Evolutionary conservation across 2,797 vertebrate genomes (phyloP).

Genomic region (Poecilia velifera): DNA sequence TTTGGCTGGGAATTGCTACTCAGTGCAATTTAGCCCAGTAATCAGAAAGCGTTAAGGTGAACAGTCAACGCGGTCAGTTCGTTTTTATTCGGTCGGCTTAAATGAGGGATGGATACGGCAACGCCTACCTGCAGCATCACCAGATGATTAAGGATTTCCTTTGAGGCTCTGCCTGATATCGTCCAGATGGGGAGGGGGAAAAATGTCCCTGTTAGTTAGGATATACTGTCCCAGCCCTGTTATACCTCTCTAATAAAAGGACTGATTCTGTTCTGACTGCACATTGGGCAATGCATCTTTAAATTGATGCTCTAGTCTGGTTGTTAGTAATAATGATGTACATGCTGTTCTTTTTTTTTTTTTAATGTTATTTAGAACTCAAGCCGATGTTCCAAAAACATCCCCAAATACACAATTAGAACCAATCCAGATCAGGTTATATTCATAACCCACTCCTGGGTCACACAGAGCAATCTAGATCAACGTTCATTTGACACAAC

Average conservation of each 20-base stretch:
- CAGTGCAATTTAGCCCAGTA: conserved; percentile 60
- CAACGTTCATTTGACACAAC: not conserved
- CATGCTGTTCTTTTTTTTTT: too few relatives aligned
- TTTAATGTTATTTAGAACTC: not conserved
- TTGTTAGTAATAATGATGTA: conserved; percentile 1
- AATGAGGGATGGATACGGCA: conserved; percentile 56
- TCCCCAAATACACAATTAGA: not conserved
- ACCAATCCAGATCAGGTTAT: not conserved
- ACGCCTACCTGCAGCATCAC: conserved; percentile 19
- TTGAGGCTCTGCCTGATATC: not conserved
- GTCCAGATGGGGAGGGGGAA: not conserved
- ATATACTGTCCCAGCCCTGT: not conserved
- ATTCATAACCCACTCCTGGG: not conserved
- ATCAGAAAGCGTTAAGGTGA: conserved; percentile 60
- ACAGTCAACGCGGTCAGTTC: conserved; percentile 50
- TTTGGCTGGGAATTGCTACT: conserved; percentile 65
- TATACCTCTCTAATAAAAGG: not conserved
- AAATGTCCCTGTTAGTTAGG: not conserved
- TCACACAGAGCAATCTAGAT: not conserved
- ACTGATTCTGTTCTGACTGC: not conserved
- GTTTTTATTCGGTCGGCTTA: conserved; percentile 37
- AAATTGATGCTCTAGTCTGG: not conserved
- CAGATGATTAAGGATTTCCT: conserved; percentile 25
- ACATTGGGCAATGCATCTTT: not conserved
- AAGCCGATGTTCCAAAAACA: not conserved